A percentile compares a stretch with the other conserved stretches of the same genome.
Evolutionary conservation across 2,888 invertebrate species (phyloP).

Genomic region (Calliphora vomitoria): DNA sequence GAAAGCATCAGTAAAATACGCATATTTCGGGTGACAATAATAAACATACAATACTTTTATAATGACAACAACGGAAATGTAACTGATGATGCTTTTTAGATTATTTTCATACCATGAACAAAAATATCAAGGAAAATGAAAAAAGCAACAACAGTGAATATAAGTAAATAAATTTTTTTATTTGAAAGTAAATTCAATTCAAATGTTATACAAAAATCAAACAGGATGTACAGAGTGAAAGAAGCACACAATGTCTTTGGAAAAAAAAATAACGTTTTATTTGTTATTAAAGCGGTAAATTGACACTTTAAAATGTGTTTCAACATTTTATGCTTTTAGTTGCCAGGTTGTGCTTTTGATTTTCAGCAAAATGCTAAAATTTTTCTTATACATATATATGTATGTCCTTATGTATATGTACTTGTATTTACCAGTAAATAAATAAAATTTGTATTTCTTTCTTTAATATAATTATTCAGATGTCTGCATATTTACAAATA

Average conservation of each 20-base stretch:
- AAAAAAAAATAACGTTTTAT: not conserved
- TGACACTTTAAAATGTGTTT: constrained; percentile 81
- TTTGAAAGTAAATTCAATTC: constrained; percentile 47
- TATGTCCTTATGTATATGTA: not conserved
- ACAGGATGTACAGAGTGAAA: not conserved
- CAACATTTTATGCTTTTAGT: constrained; percentile 34
- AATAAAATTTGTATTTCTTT: constrained; percentile 30
- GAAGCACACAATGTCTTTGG: not conserved
- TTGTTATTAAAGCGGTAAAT: constrained; percentile 78
- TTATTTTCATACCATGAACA: constrained; percentile 18
- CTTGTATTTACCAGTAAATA: constrained; percentile 4
- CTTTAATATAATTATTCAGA: not conserved
- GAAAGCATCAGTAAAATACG: not conserved
- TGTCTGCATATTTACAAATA: not conserved
- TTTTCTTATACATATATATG: not conserved
- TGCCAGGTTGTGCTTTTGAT: not conserved
- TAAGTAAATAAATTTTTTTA: constrained; percentile 44
- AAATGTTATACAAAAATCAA: constrained; percentile 13
- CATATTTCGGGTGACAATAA: constrained; percentile 23
- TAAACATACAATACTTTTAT: constrained; percentile 65
- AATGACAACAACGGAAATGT: constrained; percentile 79
- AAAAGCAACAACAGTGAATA: constrained; percentile 13
- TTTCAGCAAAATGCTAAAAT: not conserved
- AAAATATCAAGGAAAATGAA: not conserved
- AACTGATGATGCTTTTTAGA: constrained; percentile 76